These are phyloP conservation scores for Amphipyra tragopoginis DNA, from an alignment of 2,888 invertebrate species.

Conservation along the genomic window DNA sequence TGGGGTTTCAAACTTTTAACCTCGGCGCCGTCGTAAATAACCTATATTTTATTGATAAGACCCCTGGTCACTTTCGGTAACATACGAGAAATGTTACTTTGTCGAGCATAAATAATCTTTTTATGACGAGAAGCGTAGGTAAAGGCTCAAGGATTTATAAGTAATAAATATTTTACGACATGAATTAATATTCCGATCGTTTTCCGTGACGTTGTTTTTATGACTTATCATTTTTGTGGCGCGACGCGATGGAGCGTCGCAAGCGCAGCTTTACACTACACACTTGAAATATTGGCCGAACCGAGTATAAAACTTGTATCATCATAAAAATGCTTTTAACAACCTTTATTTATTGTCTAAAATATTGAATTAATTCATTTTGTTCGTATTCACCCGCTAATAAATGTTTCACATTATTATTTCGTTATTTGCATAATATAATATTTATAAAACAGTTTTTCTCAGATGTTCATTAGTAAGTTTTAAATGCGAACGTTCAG, in stretches of 20 bases:
- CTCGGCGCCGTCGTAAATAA: constrained; percentile 85
- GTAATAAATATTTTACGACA: constrained; percentile 90
- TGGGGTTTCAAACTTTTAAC: constrained; percentile 70
- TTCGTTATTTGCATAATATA: constrained; percentile 47
- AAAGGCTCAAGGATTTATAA: constrained; percentile 90
- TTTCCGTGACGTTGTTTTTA: constrained; percentile 89
- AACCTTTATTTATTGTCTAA: constrained; percentile 82
- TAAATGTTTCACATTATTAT: constrained; percentile 62
- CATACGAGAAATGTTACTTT: constrained; percentile 89
- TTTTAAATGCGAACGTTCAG: constrained; percentile 47
- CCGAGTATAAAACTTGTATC: constrained; percentile 82
- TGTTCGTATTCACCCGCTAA: constrained; percentile 63
- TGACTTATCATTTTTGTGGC: constrained; percentile 89
- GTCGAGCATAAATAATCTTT: constrained; percentile 89
- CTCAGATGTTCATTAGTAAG: constrained; percentile 44
- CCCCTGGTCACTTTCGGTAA: constrained; percentile 84
- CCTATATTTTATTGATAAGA: constrained; percentile 86
- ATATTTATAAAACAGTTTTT: constrained; percentile 33
- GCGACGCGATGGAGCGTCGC: constrained; percentile 76
- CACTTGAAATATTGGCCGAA: constrained; percentile 81
- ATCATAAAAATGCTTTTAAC: constrained; percentile 85
- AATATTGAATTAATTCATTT: constrained; percentile 80
- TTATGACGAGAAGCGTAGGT: constrained; percentile 90
- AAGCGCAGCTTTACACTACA: constrained; percentile 72
- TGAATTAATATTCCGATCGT: constrained; percentile 90